Evolutionary conservation across 2,113 vertebrate genomes (phyloP).

Genomic region (Cottus gobio): DNA sequence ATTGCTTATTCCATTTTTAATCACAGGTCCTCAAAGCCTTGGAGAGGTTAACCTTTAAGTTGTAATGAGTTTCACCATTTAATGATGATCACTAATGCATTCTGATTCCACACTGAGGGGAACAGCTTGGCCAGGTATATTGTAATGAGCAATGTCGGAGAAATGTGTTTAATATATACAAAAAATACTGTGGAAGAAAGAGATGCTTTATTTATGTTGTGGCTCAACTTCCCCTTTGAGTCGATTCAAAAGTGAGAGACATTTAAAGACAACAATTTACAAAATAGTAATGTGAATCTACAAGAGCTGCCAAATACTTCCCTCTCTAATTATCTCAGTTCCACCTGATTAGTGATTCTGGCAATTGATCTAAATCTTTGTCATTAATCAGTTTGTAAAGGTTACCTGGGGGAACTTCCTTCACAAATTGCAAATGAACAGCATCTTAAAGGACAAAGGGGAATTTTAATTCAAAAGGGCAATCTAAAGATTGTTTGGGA

Average conservation of each 20-base stretch:
- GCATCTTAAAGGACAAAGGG: conserved; percentile 71
- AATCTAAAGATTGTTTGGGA: conserved; percentile 74
- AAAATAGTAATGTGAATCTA: conserved; percentile 25
- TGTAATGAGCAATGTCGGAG: conserved; percentile 44
- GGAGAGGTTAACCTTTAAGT: conserved; percentile 73
- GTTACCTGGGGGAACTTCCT: conserved; percentile 62
- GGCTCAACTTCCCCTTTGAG: not conserved
- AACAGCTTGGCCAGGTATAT: conserved; percentile 40
- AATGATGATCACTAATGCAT: conserved; percentile 69
- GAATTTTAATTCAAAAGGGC: conserved; percentile 51
- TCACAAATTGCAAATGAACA: conserved; percentile 74
- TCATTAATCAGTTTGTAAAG: conserved; percentile 76
- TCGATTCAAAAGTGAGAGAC: conserved; percentile 18
- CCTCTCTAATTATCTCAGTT: conserved; percentile 59
- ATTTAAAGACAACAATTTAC: conserved; percentile 12
- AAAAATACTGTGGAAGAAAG: conserved; percentile 3
- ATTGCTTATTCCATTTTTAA: conserved; percentile 67
- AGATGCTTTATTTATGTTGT: conserved; percentile 26
- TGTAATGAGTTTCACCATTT: conserved; percentile 67
- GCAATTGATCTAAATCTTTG: conserved; percentile 69
- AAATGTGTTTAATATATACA: conserved; percentile 22
- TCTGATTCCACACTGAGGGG: conserved; percentile 57
- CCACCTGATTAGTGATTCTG: conserved; percentile 71
- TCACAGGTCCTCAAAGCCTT: conserved; percentile 67
- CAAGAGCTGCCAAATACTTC: conserved; percentile 25